A percentile compares a stretch with the other conserved stretches of the same genome.
Evolutionary conservation across 2,888 invertebrate genomes (phyloP).

Genomic region (Zele albiditarsus): DNA sequence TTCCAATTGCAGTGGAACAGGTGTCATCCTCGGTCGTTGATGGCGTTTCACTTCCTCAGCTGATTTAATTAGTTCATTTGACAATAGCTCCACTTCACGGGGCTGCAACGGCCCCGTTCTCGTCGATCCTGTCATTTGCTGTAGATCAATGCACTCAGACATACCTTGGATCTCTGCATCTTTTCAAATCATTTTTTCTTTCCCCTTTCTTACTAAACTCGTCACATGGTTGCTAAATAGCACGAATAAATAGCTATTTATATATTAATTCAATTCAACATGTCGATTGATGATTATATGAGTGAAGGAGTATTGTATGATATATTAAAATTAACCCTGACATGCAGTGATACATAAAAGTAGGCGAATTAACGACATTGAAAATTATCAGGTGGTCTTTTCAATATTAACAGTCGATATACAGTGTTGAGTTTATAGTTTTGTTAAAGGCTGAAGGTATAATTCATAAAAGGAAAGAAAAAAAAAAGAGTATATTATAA

Average conservation of each 20-base stretch:
- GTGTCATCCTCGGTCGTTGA: conserved; percentile 60
- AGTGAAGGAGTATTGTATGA: conserved; percentile 21
- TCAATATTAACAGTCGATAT: neutral
- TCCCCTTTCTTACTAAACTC: neutral
- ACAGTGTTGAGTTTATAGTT: conserved; percentile 46
- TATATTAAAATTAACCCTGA: conserved; percentile 32
- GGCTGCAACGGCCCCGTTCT: conserved; percentile 60
- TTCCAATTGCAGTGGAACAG: conserved; percentile 59
- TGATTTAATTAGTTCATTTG: conserved; percentile 39
- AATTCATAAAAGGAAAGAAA: neutral
- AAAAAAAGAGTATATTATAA: neutral
- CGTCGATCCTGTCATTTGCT: conserved; percentile 64
- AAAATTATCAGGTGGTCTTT: conserved; percentile 26
- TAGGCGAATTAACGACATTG: conserved; percentile 28
- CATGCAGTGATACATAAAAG: conserved; percentile 21
- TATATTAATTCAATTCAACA: neutral
- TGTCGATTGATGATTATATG: conserved; percentile 17
- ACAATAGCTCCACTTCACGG: conserved; percentile 56
- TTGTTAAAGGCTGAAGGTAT: conserved; percentile 42
- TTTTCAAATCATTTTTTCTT: conserved; percentile 20
- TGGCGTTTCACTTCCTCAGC: conserved; percentile 44
- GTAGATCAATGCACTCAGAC: conserved; percentile 60
- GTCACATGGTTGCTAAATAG: conserved; percentile 28
- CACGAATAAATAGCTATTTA: neutral
- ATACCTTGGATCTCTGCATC: conserved; percentile 59